phyloP scores from a whole-genome alignment of 2,797 vertebrate genomes.

The Pygocentrus nattereri region DNA sequence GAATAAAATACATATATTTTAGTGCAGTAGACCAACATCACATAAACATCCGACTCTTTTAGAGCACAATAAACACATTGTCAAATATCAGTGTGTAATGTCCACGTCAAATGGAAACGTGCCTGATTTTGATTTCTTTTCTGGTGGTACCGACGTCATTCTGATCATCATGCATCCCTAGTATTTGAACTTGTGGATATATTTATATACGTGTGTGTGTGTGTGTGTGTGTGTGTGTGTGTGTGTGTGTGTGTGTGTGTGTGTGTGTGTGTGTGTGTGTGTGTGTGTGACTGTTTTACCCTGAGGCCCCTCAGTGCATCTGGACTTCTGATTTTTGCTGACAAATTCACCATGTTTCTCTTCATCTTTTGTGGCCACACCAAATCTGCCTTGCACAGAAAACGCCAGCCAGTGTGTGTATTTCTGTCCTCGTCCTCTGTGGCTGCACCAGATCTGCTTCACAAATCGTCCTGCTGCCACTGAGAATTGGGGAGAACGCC shows the following conservation, averaged over 20 bases:
- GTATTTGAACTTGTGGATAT: not conserved
- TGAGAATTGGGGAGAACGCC: not conserved
- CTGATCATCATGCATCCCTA: not conserved
- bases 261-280: not conserved
- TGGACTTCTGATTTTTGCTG: constrained; percentile 50
- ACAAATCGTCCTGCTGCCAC: constrained; percentile 20
- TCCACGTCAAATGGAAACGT: too few relatives aligned
- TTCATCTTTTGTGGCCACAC: constrained; percentile 43
- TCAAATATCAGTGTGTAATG: too few relatives aligned
- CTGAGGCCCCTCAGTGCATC: constrained; percentile 64
- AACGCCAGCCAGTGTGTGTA: constrained; percentile 4
- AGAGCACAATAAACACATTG: too few relatives aligned
- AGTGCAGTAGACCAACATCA: too few relatives aligned
- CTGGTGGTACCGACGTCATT: too few relatives aligned
- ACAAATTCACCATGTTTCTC: constrained; percentile 75
- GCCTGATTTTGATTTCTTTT: too few relatives aligned
- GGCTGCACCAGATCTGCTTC: constrained; percentile 26
- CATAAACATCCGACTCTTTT: too few relatives aligned
- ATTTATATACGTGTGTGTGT: not conserved
- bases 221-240: constrained; percentile 22
- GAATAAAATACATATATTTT: too few relatives aligned
- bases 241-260: constrained; percentile 41
- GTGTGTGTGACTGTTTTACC: constrained; percentile 60
- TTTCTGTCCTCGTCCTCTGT: constrained; percentile 36
- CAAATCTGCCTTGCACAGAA: constrained; percentile 22